Conservation (phyloP, 1,140 invertebrate species). For the Armadillidium nasatum region DNA sequence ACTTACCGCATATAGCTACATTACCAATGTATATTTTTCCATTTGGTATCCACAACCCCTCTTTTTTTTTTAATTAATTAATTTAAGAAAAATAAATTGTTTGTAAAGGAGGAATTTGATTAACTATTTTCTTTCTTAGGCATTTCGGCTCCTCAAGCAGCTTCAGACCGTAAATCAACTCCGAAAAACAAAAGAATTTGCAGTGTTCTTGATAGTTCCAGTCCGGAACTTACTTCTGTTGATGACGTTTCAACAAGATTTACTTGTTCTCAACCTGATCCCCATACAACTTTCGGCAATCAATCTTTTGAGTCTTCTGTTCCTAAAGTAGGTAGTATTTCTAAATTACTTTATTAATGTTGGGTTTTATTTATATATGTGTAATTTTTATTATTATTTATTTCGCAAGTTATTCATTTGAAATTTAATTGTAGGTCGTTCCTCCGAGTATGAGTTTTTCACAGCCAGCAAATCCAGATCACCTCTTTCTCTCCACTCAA, state of each 20-base stretch:
- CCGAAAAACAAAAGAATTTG: constrained; percentile 47
- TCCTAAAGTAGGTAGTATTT: background rate
- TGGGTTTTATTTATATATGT: too few relatives aligned
- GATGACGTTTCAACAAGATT: constrained; percentile 45
- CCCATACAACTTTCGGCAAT: constrained; percentile 30
- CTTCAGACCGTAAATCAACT: too few relatives aligned
- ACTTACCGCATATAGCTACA: constrained; percentile 78
- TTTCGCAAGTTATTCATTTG: too few relatives aligned
- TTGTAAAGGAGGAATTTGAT: too few relatives aligned
- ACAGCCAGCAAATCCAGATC: constrained; percentile 75
- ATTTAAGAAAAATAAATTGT: too few relatives aligned
- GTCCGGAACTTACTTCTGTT: constrained; percentile 27
- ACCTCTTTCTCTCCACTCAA: constrained; percentile 74
- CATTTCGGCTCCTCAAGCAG: too few relatives aligned
- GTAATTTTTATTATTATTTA: too few relatives aligned
- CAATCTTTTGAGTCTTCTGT: constrained; percentile 21
- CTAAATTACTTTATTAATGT: too few relatives aligned
- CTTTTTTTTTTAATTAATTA: too few relatives aligned
- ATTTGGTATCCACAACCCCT: too few relatives aligned
- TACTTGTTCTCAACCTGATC: constrained; percentile 51
- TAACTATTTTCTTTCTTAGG: too few relatives aligned
- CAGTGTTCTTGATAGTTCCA: constrained; percentile 47
- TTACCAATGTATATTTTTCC: constrained; percentile 69
- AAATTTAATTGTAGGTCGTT: background rate
- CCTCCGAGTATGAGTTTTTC: constrained; percentile 59